Evolutionary conservation across 2,113 vertebrate genomes (phyloP).

Genomic region (Pantherophis guttatus): DNA sequence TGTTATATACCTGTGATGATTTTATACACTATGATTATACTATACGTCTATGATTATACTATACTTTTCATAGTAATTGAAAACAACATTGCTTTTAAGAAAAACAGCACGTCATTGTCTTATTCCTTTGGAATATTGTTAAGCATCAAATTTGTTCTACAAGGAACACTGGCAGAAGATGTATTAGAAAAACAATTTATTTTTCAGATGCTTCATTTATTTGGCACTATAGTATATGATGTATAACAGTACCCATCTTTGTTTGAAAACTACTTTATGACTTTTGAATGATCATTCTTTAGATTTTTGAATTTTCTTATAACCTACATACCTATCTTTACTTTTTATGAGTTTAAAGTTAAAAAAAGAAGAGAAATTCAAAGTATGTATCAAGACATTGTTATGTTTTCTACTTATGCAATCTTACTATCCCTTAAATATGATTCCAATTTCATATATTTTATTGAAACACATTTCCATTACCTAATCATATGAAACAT

Average conservation of each 20-base stretch:
- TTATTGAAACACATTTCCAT: background rate
- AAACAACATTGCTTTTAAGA: background rate
- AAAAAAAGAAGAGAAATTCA: constrained; percentile 8
- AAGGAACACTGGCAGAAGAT: background rate
- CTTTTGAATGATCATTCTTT: background rate
- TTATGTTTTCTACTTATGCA: background rate
- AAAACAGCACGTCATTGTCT: background rate
- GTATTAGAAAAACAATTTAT: constrained; percentile 12
- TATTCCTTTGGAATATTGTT: background rate
- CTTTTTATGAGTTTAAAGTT: background rate
- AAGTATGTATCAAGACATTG: background rate
- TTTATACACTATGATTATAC: background rate
- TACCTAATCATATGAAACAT: background rate
- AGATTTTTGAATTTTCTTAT: background rate
- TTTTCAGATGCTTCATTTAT: constrained; percentile 9
- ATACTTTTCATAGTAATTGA: background rate
- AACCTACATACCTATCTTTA: background rate
- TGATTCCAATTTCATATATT: background rate
- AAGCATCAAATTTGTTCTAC: background rate
- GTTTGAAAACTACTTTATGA: background rate
- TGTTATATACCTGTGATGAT: background rate
- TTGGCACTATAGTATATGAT: background rate
- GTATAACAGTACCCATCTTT: background rate
- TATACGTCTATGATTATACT: background rate
- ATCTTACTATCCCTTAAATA: background rate